Percentiles rank a stretch among this genome's conserved stretches.
Evolutionary conservation across 2,113 vertebrate genomes (phyloP).

Genomic region (Harpagus bidentatus): DNA sequence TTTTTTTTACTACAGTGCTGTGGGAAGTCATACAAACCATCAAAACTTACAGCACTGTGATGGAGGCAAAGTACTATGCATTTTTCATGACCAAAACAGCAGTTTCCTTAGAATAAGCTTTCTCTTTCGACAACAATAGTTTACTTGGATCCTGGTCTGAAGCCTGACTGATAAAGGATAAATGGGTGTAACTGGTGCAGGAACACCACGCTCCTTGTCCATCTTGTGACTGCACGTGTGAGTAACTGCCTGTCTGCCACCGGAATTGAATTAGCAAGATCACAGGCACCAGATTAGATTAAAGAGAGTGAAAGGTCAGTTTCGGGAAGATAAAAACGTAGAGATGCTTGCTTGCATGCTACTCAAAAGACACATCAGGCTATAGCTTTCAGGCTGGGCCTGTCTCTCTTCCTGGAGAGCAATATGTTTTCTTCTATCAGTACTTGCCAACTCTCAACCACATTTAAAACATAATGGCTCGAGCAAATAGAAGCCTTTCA

Average conservation of each 20-base stretch:
- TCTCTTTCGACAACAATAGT: not conserved
- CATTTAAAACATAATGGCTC: constrained; percentile 20
- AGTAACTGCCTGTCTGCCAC: not conserved
- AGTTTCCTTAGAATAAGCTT: not conserved
- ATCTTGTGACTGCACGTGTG: not conserved
- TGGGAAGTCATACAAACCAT: not conserved
- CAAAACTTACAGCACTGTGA: not conserved
- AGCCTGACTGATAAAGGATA: not conserved
- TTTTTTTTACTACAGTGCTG: not conserved
- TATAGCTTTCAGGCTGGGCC: not conserved
- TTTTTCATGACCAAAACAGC: not conserved
- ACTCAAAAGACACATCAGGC: not conserved
- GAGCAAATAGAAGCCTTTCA: constrained; percentile 22
- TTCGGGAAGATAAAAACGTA: not conserved
- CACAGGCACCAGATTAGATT: not conserved
- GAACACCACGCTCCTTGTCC: not conserved
- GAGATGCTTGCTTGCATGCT: not conserved
- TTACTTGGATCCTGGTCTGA: not conserved
- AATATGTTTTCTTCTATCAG: constrained; percentile 18
- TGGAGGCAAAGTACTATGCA: not conserved
- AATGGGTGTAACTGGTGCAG: not conserved
- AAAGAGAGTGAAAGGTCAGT: not conserved
- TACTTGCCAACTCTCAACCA: constrained; percentile 20
- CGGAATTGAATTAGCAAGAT: not conserved
- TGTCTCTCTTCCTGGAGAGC: not conserved